These are phyloP conservation scores for Eurois occulta DNA, from an alignment of 2,888 invertebrate species.

Conservation along the genomic window DNA sequence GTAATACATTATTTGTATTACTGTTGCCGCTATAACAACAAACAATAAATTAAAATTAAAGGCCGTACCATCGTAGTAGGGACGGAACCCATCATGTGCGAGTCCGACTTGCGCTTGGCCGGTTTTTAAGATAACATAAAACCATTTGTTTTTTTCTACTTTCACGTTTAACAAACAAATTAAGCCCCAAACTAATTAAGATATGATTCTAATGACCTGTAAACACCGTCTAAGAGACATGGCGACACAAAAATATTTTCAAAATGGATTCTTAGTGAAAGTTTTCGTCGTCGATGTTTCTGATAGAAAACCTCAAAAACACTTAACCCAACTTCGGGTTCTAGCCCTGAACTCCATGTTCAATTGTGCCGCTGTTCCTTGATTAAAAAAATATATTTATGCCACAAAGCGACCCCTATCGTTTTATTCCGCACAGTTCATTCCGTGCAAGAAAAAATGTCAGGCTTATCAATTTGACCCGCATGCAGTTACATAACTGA, in stretches of 20 bases:
- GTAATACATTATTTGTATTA: too few species aligned
- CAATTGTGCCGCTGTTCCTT: neutral
- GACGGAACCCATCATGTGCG: too few species aligned
- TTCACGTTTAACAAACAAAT: neutral
- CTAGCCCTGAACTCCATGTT: neutral
- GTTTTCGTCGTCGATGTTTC: neutral
- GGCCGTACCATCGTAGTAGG: too few species aligned
- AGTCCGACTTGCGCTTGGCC: too few species aligned
- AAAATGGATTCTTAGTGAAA: neutral
- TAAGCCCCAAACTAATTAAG: neutral
- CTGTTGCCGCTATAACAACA: too few species aligned
- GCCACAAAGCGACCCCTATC: neutral
- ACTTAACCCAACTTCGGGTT: neutral
- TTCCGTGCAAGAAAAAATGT: conserved; percentile 13
- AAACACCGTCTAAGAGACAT: neutral
- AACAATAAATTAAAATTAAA: too few species aligned
- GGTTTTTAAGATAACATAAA: neutral
- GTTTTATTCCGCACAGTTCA: neutral
- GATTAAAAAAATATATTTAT: neutral
- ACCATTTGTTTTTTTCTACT: neutral
- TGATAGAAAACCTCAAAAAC: neutral
- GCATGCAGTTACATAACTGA: conserved; percentile 48
- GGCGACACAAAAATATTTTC: neutral
- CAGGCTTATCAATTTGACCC: conserved; percentile 36
- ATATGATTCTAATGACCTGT: neutral